Evolutionary conservation across 30 jellyfish, hydroid and myxozoan genomes (phyloP).

Genomic region (Pelagia noctiluca): DNA sequence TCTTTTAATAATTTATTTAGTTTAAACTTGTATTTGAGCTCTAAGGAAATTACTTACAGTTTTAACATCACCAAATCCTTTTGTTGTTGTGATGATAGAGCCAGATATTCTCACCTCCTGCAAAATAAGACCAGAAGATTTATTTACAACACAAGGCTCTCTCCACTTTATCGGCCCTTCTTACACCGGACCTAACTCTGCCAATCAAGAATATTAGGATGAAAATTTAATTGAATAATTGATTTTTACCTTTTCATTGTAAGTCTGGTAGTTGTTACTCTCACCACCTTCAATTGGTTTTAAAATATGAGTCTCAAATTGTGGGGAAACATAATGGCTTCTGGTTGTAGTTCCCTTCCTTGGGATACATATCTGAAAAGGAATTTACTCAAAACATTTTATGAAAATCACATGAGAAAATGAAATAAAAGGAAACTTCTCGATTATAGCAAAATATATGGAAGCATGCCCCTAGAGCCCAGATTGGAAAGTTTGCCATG

Average conservation of each 20-base stretch:
- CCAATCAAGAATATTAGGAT: too few relatives aligned
- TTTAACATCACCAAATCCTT: slow-evolving; percentile 83
- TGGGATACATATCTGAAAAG: slow-evolving; percentile 88
- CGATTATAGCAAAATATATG: too few relatives aligned
- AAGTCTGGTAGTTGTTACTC: slow-evolving; percentile 51
- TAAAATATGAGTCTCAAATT: slow-evolving; percentile 83
- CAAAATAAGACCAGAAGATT: too few relatives aligned
- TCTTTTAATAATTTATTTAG: background rate
- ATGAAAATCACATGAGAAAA: background rate
- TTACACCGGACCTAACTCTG: too few relatives aligned
- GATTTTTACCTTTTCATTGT: slow-evolving; percentile 82
- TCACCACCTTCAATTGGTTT: slow-evolving; percentile 55
- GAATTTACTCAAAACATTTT: too few relatives aligned
- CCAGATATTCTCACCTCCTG: slow-evolving; percentile 86
- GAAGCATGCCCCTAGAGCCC: too few relatives aligned
- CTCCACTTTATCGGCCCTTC: too few relatives aligned
- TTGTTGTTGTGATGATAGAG: slow-evolving; percentile 70
- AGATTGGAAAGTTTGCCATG: too few relatives aligned
- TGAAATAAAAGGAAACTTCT: background rate
- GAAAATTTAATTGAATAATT: too few relatives aligned
- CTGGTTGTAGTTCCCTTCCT: slow-evolving; percentile 88
- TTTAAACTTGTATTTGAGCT: too few relatives aligned
- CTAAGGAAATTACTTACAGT: slow-evolving; percentile 54
- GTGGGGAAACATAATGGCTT: slow-evolving; percentile 55
- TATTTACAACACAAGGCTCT: too few relatives aligned